Percentiles rank a stretch among this genome's conserved stretches.
Conservation (phyloP, 2,888 invertebrate genomes). For the Catocala sponsa region DNA sequence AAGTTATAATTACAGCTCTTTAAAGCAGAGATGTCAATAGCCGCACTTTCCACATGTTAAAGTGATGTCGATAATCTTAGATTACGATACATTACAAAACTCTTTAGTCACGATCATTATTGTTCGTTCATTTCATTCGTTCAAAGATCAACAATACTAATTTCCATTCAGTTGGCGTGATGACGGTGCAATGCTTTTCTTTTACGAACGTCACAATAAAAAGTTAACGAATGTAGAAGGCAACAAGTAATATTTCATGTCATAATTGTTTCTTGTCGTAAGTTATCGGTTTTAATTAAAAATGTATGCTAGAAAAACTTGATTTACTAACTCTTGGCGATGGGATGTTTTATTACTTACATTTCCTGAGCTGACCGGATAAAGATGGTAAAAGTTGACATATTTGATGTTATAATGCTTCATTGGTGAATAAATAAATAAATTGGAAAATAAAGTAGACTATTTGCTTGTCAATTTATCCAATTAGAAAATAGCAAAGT, state of each 20-base stretch:
- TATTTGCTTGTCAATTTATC: no score
- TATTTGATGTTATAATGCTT: no score
- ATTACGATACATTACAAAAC: conserved; percentile 49
- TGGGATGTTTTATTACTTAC: conserved; percentile 3
- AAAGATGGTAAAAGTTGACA: no score
- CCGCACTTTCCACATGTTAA: conserved; percentile 25
- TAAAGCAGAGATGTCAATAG: no score
- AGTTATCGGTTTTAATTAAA: neutral
- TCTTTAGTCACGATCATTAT: conserved; percentile 53
- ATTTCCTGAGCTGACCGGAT: conserved; percentile 7
- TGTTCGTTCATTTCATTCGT: conserved; percentile 25
- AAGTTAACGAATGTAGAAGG: conserved; percentile 25
- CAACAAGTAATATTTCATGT: conserved; percentile 9
- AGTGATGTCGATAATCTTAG: conserved; percentile 36
- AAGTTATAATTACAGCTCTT: neutral
- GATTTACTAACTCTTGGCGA: neutral
- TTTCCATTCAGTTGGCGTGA: conserved; percentile 54
- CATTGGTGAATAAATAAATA: no score
- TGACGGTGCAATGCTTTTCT: conserved; percentile 50
- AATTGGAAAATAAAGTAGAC: no score
- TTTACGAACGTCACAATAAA: conserved; percentile 25
- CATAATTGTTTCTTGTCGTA: conserved; percentile 6
- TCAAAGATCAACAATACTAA: conserved; percentile 48
- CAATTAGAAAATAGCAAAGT: no score
- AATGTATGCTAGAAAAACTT: neutral